A percentile compares a stretch with the other conserved stretches of the same genome.
These are phyloP conservation scores for Dimorphilus gyrociliatus DNA, from an alignment of 2,888 invertebrate species.

Conservation along the genomic window DNA sequence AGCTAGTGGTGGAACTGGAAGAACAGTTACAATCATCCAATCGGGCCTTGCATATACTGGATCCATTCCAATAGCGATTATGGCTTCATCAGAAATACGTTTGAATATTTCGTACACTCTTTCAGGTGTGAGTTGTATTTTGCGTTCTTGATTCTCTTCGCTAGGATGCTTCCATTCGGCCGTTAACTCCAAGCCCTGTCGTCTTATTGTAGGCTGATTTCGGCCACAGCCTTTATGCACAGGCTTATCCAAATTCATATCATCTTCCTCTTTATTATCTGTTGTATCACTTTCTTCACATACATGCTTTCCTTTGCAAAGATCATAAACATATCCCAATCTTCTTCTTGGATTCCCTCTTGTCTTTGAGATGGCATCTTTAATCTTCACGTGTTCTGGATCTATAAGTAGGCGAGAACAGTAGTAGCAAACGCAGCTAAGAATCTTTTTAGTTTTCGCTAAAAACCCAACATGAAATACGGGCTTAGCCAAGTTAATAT, in stretches of 20 bases:
- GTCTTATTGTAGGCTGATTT: slow-evolving; percentile 79
- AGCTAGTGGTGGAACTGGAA: slow-evolving; percentile 88
- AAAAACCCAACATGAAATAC: slow-evolving; percentile 96
- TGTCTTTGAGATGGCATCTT: slow-evolving; percentile 84
- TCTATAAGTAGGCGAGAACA: slow-evolving; percentile 92
- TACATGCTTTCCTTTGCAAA: slow-evolving; percentile 92
- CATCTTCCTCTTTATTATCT: slow-evolving; percentile 43
- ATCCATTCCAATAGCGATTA: slow-evolving; percentile 82
- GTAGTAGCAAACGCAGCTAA: slow-evolving; percentile 97
- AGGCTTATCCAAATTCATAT: too few relatives aligned
- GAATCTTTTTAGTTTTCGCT: slow-evolving; percentile 84
- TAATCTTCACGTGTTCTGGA: slow-evolving; percentile 75
- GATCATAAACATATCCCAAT: slow-evolving; percentile 82
- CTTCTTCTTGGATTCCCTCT: slow-evolving; percentile 89
- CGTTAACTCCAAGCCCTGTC: slow-evolving; percentile 74
- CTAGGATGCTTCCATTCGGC: slow-evolving; percentile 97
- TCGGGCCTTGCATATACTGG: slow-evolving; percentile 85
- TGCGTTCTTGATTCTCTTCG: slow-evolving; percentile 89
- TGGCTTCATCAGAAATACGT: slow-evolving; percentile 69
- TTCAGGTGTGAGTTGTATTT: slow-evolving; percentile 81
- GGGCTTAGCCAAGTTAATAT: slow-evolving; percentile 92
- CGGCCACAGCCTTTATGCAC: slow-evolving; percentile 93
- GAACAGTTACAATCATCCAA: slow-evolving; percentile 96
- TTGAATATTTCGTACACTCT: slow-evolving; percentile 91
- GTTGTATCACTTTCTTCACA: slow-evolving; percentile 98